Conservation (phyloP, 2,113 vertebrate species). For the Scytalopus superciliaris region DNA sequence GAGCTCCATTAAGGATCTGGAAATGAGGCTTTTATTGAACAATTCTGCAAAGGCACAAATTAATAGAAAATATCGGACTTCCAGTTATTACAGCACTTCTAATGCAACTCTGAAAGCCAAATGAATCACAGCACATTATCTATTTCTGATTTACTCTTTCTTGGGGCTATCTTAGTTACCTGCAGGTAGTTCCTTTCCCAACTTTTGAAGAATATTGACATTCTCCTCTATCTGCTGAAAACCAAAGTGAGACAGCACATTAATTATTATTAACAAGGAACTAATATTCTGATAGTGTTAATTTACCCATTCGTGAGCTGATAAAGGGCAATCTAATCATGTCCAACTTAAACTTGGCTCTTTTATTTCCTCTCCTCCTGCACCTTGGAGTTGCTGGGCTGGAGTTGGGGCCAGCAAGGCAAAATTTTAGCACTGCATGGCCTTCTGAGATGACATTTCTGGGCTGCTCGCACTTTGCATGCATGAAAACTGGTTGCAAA, state of each 20-base stretch:
- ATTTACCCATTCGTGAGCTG: not conserved
- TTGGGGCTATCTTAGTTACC: not conserved
- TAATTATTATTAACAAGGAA: not conserved
- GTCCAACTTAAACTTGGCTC: not conserved
- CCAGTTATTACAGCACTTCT: not conserved
- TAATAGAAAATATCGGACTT: not conserved
- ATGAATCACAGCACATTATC: not conserved
- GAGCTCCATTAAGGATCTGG: not conserved
- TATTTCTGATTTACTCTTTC: not conserved
- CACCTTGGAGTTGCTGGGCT: not conserved
- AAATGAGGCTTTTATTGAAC: not conserved
- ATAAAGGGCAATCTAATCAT: not conserved
- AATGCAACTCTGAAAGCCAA: not conserved
- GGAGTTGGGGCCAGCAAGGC: not conserved
- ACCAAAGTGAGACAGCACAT: not conserved
- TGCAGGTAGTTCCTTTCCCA: not conserved
- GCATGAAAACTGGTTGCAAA: not conserved
- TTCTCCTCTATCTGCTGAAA: not conserved
- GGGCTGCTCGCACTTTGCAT: not conserved
- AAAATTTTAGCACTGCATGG: accelerated
- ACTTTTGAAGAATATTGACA: accelerated
- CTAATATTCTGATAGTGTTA: not conserved
- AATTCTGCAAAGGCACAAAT: not conserved
- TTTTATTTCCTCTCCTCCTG: accelerated
- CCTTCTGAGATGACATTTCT: not conserved